These are phyloP conservation scores for Falco cherrug DNA, from an alignment of 2,797 vertebrate genomes.

Conservation along the genomic window DNA sequence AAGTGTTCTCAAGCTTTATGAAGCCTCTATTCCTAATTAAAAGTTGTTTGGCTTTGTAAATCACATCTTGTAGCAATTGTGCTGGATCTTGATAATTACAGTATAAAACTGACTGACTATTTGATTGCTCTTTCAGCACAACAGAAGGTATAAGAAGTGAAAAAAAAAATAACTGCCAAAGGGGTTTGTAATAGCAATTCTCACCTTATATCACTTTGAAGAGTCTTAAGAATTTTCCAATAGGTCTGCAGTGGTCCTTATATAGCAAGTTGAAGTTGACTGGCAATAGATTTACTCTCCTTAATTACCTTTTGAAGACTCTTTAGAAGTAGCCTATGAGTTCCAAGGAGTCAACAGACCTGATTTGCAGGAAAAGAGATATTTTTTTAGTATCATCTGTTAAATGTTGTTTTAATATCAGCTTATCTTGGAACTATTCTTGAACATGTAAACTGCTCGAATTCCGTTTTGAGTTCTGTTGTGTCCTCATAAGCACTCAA, in stretches of 20 bases:
- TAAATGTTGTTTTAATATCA: not conserved
- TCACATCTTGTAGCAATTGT: not conserved
- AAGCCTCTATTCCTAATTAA: slow-evolving; percentile 17
- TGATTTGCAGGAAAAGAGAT: not conserved
- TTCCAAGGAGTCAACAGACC: not conserved
- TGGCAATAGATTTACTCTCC: not conserved
- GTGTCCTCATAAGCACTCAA: not conserved
- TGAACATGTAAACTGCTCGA: not conserved
- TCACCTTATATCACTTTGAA: not conserved
- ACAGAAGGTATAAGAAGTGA: not conserved
- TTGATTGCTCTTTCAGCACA: slow-evolving; percentile 10
- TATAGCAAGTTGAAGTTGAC: not conserved
- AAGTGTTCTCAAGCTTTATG: not conserved
- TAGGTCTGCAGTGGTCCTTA: not conserved
- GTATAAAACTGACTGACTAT: not conserved
- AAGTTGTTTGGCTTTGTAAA: slow-evolving; percentile 7
- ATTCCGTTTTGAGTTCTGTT: not conserved
- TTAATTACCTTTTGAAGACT: not conserved
- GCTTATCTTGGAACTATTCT: not conserved
- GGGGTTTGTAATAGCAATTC: not conserved
- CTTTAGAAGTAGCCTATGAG: not conserved
- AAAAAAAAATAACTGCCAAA: not conserved
- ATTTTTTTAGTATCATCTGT: not conserved
- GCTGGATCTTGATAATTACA: slow-evolving; percentile 1
- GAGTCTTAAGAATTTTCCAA: not conserved